These are phyloP conservation scores for Endomychus coccineus DNA, from an alignment of 2,888 invertebrate species.

Conservation along the genomic window DNA sequence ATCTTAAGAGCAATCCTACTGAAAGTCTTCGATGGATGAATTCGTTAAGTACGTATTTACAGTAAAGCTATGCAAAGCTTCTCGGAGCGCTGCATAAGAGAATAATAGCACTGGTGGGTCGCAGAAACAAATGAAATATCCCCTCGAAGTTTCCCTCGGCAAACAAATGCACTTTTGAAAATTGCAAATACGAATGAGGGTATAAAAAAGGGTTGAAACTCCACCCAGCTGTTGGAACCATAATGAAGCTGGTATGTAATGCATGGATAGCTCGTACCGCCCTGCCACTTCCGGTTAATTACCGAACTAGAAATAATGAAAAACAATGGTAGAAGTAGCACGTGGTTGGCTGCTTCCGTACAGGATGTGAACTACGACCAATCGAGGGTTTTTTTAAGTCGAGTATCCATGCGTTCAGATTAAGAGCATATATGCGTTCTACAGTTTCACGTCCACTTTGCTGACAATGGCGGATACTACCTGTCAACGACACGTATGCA, in stretches of 20 bases:
- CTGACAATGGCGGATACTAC: no score
- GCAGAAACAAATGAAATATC: conserved; percentile 2
- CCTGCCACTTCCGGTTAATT: conserved; percentile 41
- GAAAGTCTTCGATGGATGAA: no score
- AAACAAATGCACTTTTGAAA: conserved; percentile 19
- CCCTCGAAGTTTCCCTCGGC: not conserved
- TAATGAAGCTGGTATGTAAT: conserved; percentile 28
- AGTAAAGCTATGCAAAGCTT: conserved; percentile 1
- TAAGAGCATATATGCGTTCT: conserved; percentile 22
- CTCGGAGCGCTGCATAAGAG: not conserved
- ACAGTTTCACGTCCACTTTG: no score
- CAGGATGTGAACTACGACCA: conserved; percentile 34
- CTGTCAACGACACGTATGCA: no score
- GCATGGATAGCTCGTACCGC: conserved; percentile 34
- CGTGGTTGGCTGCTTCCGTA: conserved; percentile 37
- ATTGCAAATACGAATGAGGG: conserved; percentile 19
- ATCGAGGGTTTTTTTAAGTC: conserved; percentile 32
- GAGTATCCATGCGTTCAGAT: conserved; percentile 30
- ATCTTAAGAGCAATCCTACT: no score
- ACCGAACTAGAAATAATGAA: conserved; percentile 35
- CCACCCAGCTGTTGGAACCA: conserved; percentile 33
- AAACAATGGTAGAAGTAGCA: conserved; percentile 37
- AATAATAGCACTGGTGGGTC: no score
- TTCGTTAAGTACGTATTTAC: no score
- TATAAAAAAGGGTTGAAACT: conserved; percentile 24